Percentiles rank a stretch among this genome's conserved stretches.
These are phyloP conservation scores for Pocillopora grandis DNA, from an alignment of 92 coral and sea anemone genomes.

Conservation along the genomic window DNA sequence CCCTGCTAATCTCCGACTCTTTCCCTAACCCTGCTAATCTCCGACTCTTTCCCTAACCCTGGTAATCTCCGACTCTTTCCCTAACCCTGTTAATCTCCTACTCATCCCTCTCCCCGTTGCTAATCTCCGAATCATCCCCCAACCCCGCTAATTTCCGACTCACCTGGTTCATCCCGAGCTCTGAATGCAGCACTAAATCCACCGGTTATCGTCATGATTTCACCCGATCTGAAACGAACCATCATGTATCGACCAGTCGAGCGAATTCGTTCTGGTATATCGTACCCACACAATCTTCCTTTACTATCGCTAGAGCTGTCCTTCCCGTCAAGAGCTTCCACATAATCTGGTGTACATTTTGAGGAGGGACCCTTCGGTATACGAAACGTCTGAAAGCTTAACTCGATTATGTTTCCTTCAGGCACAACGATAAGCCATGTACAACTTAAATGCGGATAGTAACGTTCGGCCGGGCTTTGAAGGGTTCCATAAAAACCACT, in stretches of 20 bases:
- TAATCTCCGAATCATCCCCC: no score
- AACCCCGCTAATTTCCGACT: no score
- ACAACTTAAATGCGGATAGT: conserved; percentile 12
- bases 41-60: no score
- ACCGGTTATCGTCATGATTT: rapidly evolving
- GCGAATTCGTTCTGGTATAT: conserved; percentile 26
- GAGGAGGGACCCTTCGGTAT: conserved; percentile 5
- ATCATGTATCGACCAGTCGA: conserved; percentile 46
- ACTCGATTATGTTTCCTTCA: conserved; percentile 5
- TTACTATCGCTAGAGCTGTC: conserved; percentile 12
- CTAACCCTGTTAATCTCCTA: no score
- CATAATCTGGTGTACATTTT: conserved; percentile 32
- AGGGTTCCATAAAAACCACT: background rate
- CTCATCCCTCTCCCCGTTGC: no score
- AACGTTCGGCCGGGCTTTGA: conserved; percentile 13
- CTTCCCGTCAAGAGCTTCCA: conserved; percentile 57
- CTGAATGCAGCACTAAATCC: conserved; percentile 5
- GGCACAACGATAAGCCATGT: conserved; percentile 37
- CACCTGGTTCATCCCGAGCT: background rate
- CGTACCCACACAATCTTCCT: conserved; percentile 38
- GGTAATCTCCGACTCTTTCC: no score
- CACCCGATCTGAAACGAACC: conserved; percentile 48
- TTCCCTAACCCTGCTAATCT: no score
- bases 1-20: no score
- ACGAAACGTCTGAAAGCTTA: conserved; percentile 10